Evolutionary conservation across 2,797 vertebrate genomes (phyloP).

Genomic region (Spheniscus humboldti): DNA sequence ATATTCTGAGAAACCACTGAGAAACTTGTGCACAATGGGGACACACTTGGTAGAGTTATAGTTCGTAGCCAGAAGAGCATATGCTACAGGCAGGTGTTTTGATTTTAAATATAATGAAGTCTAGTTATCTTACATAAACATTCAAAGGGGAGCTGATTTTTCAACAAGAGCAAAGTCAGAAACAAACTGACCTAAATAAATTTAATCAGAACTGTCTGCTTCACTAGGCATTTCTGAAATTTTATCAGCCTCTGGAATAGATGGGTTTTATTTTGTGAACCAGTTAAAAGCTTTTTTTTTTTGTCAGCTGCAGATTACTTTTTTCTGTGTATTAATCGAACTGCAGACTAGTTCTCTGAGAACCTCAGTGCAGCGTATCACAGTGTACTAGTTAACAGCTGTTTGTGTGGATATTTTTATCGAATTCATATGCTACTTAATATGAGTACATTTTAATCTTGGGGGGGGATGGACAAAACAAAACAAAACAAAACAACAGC

Average conservation of each 20-base stretch:
- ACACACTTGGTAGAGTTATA: not conserved
- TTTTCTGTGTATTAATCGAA: not conserved
- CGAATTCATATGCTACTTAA: not conserved
- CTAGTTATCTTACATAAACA: not conserved
- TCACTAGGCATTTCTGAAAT: not conserved
- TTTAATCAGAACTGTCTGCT: not conserved
- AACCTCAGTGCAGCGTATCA: not conserved
- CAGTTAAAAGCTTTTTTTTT: not conserved
- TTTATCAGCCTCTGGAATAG: not conserved
- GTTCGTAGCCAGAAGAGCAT: not conserved
- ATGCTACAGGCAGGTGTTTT: not conserved
- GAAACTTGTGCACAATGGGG: not conserved
- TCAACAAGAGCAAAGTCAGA: not conserved
- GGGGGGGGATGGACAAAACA: not conserved
- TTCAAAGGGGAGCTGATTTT: not conserved
- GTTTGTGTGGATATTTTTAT: not conserved
- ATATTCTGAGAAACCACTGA: not conserved
- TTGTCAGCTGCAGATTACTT: not conserved
- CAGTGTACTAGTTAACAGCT: not conserved
- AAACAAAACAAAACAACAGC: not conserved
- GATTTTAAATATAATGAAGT: not conserved
- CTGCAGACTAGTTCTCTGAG: not conserved
- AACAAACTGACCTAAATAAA: not conserved
- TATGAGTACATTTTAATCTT: not conserved
- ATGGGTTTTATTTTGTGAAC: not conserved